phyloP scores from a whole-genome alignment of 2,888 invertebrate genomes.

The Glyphotaelius pellucidus region DNA sequence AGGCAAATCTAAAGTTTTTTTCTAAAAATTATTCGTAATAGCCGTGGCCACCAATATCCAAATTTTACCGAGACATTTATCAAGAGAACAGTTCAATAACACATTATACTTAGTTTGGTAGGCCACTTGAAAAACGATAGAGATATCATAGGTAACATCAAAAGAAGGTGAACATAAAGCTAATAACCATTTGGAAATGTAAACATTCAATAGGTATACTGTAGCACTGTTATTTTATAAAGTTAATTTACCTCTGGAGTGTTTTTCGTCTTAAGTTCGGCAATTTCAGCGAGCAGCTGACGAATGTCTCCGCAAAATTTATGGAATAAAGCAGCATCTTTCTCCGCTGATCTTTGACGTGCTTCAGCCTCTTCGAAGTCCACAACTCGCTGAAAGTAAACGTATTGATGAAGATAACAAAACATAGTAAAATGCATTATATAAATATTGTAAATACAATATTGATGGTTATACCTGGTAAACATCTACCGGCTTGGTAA shows the following conservation, averaged over 20 bases:
- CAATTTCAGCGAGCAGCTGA: slow-evolving; percentile 82
- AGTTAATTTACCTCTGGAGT: slow-evolving; percentile 74
- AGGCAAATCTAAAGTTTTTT: no score
- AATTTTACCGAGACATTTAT: no score
- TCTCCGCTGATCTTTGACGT: slow-evolving; percentile 79
- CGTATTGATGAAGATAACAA: slow-evolving; percentile 56
- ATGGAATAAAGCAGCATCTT: slow-evolving; percentile 83
- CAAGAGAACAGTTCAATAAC: no score
- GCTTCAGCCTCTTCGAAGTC: slow-evolving; percentile 87
- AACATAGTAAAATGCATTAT: slow-evolving; percentile 19
- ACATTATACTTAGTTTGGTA: no score
- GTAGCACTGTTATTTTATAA: no score
- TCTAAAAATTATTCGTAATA: no score
- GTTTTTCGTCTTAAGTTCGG: slow-evolving; percentile 80
- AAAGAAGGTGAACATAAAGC: not conserved
- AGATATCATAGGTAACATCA: no score
- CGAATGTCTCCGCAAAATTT: slow-evolving; percentile 85
- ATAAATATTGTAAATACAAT: not conserved
- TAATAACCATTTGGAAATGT: not conserved
- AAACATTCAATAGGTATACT: no score
- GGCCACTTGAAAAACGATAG: no score
- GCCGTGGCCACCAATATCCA: no score
- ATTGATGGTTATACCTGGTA: slow-evolving; percentile 75
- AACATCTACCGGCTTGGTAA: slow-evolving; percentile 75
- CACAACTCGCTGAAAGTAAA: slow-evolving; percentile 79